Percentiles rank a stretch among this genome's conserved stretches.
These are phyloP conservation scores for Neofelis nebulosa DNA, from an alignment of 2,113 vertebrate genomes.

Conservation along the genomic window DNA sequence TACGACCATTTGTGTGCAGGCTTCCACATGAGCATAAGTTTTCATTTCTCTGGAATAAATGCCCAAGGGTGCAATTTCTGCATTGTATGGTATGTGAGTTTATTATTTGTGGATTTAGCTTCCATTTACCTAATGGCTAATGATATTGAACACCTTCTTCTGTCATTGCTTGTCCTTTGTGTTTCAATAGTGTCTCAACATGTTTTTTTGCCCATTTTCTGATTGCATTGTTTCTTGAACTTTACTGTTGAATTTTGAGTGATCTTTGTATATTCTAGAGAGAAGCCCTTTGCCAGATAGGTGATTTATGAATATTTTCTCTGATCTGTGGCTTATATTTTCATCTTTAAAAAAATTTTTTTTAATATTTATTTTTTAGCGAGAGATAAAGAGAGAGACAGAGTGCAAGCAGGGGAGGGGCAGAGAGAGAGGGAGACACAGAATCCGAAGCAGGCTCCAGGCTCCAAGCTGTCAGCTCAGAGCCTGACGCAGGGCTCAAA, in stretches of 20 bases:
- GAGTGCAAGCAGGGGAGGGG: no score
- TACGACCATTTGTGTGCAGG: neutral
- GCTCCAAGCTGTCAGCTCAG: no score
- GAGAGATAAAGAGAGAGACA: no score
- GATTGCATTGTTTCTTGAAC: neutral
- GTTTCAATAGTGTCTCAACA: neutral
- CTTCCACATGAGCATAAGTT: neutral
- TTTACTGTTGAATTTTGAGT: constrained; percentile 8
- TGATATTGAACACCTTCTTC: neutral
- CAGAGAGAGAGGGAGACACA: no score
- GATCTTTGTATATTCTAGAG: neutral
- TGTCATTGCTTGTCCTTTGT: neutral
- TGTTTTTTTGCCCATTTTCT: neutral
- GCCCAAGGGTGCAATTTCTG: neutral
- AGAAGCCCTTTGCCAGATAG: neutral
- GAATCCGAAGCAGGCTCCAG: no score
- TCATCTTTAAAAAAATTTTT: neutral
- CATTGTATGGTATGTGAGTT: neutral
- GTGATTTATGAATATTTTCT: neutral
- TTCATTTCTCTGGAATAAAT: neutral
- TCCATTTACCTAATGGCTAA: neutral
- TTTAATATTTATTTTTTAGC: no score
- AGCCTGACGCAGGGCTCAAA: no score
- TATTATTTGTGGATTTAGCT: neutral
- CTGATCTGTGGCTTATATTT: neutral